phyloP scores from a whole-genome alignment of 1,140 invertebrate species.

The Drosophila jambulina region DNA sequence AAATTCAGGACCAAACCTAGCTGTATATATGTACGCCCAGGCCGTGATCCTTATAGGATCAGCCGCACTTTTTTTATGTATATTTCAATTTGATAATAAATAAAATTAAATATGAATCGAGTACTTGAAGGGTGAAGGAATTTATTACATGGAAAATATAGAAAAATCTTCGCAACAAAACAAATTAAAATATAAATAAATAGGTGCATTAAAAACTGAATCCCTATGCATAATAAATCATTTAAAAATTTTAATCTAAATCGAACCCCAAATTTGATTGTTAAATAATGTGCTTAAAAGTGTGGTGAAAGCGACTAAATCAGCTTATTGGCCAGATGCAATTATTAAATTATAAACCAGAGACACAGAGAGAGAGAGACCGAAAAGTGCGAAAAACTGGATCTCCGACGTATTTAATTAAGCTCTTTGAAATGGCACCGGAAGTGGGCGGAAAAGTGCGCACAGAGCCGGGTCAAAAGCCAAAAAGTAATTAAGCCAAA shows the following conservation, averaged over 20 bases:
- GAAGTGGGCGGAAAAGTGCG: conserved; percentile 10
- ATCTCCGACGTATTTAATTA: conserved; percentile 55
- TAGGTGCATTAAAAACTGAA: no score
- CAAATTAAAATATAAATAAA: background rate
- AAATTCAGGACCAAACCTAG: conserved; percentile 17
- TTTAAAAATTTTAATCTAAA: conserved; percentile 1
- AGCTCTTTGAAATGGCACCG: conserved; percentile 39
- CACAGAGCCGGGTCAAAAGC: conserved; percentile 42
- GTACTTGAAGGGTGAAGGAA: background rate
- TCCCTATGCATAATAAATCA: no score
- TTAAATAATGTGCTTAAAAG: conserved; percentile 17
- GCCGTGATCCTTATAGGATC: conserved; percentile 16
- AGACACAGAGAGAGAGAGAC: background rate
- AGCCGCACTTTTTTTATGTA: conserved; percentile 2
- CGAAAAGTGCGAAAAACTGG: conserved; percentile 8
- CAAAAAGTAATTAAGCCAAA: conserved; percentile 77
- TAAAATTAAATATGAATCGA: conserved; percentile 29
- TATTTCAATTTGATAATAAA: conserved; percentile 23
- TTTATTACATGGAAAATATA: background rate
- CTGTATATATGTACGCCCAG: conserved; percentile 5
- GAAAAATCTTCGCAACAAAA: background rate
- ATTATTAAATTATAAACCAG: conserved; percentile 50
- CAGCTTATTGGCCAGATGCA: conserved; percentile 44
- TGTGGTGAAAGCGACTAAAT: conserved; percentile 22
- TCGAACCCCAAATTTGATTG: conserved; percentile 15